Conservation (phyloP, 2,888 invertebrate species). For the Stictocephala bisonia region DNA sequence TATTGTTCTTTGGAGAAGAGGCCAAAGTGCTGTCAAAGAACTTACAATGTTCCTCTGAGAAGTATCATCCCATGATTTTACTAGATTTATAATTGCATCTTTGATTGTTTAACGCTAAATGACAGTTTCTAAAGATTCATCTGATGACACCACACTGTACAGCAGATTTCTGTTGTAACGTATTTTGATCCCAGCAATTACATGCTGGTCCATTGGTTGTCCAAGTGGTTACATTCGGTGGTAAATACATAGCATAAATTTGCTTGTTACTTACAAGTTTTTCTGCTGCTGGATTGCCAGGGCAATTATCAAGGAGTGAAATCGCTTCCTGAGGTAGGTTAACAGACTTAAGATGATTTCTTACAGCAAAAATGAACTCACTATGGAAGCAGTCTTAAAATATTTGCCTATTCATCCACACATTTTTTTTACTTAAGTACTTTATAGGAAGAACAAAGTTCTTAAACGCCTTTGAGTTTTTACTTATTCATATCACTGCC, state of each 20-base stretch:
- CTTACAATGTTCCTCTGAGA: slow-evolving; percentile 7
- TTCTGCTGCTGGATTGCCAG: slow-evolving; percentile 1
- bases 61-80: slow-evolving; percentile 6
- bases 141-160: not conserved
- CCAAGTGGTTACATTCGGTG: slow-evolving; percentile 1
- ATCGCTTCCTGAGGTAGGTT: not conserved
- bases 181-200: not conserved
- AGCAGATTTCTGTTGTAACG: slow-evolving; percentile 2
- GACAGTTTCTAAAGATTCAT: slow-evolving; percentile 6
- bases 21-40: not conserved
- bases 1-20: not conserved
- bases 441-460: not conserved
- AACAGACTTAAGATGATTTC: not conserved
- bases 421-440: not conserved
- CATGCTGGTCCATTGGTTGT: slow-evolving; percentile 7
- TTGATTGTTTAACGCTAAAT: not conserved
- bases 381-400: not conserved
- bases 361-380: not conserved
- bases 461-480: no score
- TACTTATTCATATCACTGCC: not conserved
- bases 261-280: slow-evolving; percentile 4
- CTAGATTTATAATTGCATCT: slow-evolving; percentile 10
- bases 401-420: slow-evolving; percentile 1
- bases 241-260: not conserved
- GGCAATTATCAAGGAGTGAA: not conserved